Percentiles rank a stretch among this genome's conserved stretches.
phyloP scores from a whole-genome alignment of 2,113 vertebrate species.

The Neoarius graeffei region DNA sequence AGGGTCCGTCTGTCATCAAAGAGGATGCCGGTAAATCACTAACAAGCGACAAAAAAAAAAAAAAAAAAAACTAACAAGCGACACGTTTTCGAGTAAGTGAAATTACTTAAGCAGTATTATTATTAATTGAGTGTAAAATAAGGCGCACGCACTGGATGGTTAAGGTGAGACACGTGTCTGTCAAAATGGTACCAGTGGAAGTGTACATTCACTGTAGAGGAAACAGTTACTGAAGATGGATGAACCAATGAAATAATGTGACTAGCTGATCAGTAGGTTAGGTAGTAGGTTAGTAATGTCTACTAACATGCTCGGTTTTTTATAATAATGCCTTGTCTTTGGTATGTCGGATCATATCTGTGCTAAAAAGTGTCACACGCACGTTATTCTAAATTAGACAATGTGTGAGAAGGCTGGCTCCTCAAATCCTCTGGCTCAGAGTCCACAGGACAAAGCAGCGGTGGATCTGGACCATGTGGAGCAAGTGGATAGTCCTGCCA shows the following conservation, averaged over 20 bases:
- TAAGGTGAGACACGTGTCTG: neutral
- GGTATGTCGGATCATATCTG: neutral
- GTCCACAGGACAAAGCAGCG: neutral
- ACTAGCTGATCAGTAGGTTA: neutral
- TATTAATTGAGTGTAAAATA: neutral
- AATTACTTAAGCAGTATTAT: neutral
- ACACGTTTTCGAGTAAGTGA: neutral
- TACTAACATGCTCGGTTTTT: neutral
- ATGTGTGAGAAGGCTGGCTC: constrained; percentile 35
- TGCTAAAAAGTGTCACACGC: neutral
- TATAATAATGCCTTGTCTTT: neutral
- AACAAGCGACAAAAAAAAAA: constrained; percentile 13
- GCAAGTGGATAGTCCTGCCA: neutral
- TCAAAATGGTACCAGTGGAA: neutral
- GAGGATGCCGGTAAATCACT: constrained; percentile 41
- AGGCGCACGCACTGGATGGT: too few relatives aligned
- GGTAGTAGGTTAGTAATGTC: too few relatives aligned
- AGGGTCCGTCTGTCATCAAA: neutral
- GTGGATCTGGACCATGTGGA: constrained; percentile 10
- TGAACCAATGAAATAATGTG: neutral
- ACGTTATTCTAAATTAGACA: constrained; percentile 16
- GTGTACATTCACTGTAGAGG: neutral
- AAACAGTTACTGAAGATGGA: neutral
- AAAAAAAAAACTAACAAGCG: constrained; percentile 38
- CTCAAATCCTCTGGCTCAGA: neutral